phyloP scores from a whole-genome alignment of 2,797 vertebrate genomes.

The Anguilla pacifica region DNA sequence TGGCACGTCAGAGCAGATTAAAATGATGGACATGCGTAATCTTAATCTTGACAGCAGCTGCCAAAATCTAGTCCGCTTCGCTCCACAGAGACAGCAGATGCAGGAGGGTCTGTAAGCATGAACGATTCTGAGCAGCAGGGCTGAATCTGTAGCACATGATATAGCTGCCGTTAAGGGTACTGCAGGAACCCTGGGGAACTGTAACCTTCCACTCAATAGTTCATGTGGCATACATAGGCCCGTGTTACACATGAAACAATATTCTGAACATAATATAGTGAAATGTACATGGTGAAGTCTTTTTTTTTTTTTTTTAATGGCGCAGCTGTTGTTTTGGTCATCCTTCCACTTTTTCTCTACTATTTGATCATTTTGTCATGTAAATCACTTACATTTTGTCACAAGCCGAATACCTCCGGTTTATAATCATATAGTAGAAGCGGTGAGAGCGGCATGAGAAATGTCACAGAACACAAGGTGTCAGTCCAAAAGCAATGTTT shows the following conservation, averaged over 20 bases:
- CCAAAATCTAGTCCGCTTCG: not conserved
- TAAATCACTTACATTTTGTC: not conserved
- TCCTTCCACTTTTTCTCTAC: not conserved
- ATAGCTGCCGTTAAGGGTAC: not conserved
- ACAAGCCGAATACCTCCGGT: not conserved
- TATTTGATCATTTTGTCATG: not conserved
- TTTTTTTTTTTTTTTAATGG: not conserved
- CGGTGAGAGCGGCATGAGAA: too few relatives aligned
- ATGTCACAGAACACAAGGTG: too few relatives aligned
- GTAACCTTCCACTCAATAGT: not conserved
- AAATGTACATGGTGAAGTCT: not conserved
- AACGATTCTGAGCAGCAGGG: not conserved
- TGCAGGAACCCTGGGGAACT: not conserved
- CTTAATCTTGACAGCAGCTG: slow-evolving; percentile 10
- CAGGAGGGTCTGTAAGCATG: not conserved
- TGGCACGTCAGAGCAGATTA: not conserved
- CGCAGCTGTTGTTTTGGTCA: not conserved
- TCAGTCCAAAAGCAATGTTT: too few relatives aligned
- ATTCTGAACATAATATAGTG: not conserved
- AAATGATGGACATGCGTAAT: not conserved
- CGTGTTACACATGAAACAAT: not conserved
- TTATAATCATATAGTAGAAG: not conserved
- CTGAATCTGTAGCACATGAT: not conserved
- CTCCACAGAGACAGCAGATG: not conserved
- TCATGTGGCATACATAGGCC: not conserved